Evolutionary conservation across 1,140 invertebrate species (phyloP).

Genomic region (Drosophila simulans): DNA sequence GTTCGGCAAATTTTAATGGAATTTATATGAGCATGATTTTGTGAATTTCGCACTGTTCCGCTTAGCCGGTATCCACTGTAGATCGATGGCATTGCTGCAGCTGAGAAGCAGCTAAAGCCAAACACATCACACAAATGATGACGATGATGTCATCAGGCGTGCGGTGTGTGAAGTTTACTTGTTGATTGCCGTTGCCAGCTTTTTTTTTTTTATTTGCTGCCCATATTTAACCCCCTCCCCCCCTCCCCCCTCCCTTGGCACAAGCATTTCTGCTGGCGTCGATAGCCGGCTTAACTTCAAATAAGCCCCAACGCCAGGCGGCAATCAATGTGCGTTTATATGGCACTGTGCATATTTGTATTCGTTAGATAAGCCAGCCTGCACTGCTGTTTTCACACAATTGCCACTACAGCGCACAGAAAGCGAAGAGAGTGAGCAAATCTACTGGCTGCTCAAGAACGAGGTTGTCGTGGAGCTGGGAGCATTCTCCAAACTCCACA

Average conservation of each 20-base stretch:
- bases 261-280: conserved; percentile 23
- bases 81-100: conserved; percentile 10
- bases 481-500: conserved; percentile 1
- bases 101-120: conserved; percentile 5
- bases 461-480: conserved; percentile 11
- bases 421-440: not conserved
- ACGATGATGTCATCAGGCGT: conserved; percentile 67
- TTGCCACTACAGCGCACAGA: not conserved
- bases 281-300: conserved; percentile 62
- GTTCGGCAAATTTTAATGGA: not conserved
- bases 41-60: not conserved
- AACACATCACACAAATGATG: conserved; percentile 16
- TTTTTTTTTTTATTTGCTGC: conserved; percentile 6
- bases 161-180: conserved; percentile 53
- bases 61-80: conserved; percentile 14
- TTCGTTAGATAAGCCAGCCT: conserved; percentile 48
- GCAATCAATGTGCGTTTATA: conserved; percentile 44
- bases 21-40: too few species aligned
- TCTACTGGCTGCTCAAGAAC: conserved; percentile 9
- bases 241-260: too few species aligned
- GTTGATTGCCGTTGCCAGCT: conserved; percentile 56
- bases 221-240: not conserved
- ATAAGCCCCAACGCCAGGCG: conserved; percentile 16
- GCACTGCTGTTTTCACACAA: conserved; percentile 23
- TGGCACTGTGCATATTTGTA: conserved; percentile 29